Percentiles rank a stretch among this genome's conserved stretches.
Conservation (phyloP, 2,797 vertebrate genomes). For the Sebastes umbrosus region DNA sequence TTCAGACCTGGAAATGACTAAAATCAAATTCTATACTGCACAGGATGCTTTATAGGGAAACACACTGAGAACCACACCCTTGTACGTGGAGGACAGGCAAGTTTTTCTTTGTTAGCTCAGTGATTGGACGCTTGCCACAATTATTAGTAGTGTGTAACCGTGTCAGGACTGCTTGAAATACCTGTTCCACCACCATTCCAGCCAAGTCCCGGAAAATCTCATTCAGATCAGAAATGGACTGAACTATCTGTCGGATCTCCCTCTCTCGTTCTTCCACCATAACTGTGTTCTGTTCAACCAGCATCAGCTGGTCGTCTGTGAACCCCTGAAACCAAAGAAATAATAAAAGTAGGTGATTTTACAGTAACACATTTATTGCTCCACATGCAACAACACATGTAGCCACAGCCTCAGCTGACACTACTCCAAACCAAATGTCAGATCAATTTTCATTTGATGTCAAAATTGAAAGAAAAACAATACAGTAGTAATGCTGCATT, state of each 20-base stretch:
- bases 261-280: constrained; percentile 94
- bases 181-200: constrained; percentile 90
- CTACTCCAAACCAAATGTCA: neutral
- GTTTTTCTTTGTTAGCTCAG: neutral
- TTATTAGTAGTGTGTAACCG: neutral
- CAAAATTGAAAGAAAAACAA: neutral
- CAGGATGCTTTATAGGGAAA: neutral
- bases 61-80: neutral
- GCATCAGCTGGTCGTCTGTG: constrained; percentile 91
- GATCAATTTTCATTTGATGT: neutral
- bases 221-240: constrained; percentile 97
- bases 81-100: neutral
- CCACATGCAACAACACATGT: neutral
- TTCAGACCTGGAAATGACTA: too few relatives aligned
- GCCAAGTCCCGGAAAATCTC: constrained; percentile 96
- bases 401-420: neutral
- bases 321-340: constrained; percentile 84
- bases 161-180: constrained; percentile 30
- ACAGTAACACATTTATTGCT: neutral
- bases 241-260: constrained; percentile 94
- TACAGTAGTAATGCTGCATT: neutral
- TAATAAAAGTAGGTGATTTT: neutral
- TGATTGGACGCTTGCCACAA: neutral
- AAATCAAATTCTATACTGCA: too few relatives aligned
- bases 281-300: constrained; percentile 92